Percentiles rank a stretch among this genome's conserved stretches.
These are phyloP conservation scores for Mionectes olivaceus DNA, from an alignment of 2,797 vertebrate genomes.

Conservation along the genomic window DNA sequence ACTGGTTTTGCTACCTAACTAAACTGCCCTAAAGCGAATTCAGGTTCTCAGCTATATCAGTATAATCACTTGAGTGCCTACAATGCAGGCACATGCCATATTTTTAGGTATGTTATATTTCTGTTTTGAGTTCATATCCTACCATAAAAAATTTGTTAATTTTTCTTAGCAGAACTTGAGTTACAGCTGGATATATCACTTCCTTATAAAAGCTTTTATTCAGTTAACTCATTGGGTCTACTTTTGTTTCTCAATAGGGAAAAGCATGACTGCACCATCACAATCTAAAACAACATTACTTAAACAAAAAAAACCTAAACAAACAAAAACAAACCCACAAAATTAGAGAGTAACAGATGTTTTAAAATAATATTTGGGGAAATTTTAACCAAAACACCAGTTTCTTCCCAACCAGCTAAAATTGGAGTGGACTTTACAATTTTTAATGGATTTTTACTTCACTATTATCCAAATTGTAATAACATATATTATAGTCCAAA, in stretches of 20 bases:
- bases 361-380: not conserved
- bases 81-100: rapidly evolving
- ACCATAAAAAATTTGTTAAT: not conserved
- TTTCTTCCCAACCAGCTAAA: not conserved
- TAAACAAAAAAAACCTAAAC: not conserved
- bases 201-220: not conserved
- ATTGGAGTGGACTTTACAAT: not conserved
- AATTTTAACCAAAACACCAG: not conserved
- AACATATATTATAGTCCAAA: not conserved
- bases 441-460: not conserved
- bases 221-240: not conserved
- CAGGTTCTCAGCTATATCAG: not conserved
- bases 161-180: not conserved
- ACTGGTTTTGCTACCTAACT: not conserved
- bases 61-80: not conserved
- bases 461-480: not conserved
- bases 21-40: not conserved
- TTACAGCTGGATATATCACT: not conserved
- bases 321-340: not conserved
- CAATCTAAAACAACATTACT: not conserved
- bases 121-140: not conserved
- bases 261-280: not conserved
- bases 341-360: not conserved
- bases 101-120: not conserved
- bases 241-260: not conserved